Conservation (phyloP, 2,113 vertebrate species). For the Xenus cinereus region DNA sequence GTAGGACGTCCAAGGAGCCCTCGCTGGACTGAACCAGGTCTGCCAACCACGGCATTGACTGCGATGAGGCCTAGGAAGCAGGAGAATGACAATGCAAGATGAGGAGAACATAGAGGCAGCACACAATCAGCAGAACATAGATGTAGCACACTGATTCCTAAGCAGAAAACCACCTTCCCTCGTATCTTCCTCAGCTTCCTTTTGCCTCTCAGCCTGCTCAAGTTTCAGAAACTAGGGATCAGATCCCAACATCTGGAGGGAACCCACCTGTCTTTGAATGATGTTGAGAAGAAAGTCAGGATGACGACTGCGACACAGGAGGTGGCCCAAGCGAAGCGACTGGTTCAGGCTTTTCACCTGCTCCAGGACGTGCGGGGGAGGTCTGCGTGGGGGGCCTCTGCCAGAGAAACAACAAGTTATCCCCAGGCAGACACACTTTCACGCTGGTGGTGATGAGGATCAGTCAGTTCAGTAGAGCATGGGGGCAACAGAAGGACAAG, state of each 20-base stretch:
- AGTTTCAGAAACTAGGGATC: not conserved
- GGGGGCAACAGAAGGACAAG: not conserved
- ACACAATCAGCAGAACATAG: not conserved
- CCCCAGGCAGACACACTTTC: not conserved
- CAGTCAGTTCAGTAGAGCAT: not conserved
- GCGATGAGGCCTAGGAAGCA: constrained; percentile 87
- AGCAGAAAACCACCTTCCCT: not conserved
- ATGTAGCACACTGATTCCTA: not conserved
- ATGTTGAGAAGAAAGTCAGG: constrained; percentile 97
- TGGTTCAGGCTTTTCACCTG: constrained; percentile 95
- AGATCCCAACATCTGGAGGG: not conserved
- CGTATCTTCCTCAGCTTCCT: not conserved
- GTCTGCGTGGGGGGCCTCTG: constrained; percentile 93
- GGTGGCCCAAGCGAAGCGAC: constrained; percentile 91
- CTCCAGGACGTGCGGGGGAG: constrained; percentile 90
- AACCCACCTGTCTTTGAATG: constrained; percentile 94
- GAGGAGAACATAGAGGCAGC: not conserved
- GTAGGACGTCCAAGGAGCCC: constrained; percentile 94
- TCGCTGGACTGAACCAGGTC: constrained; percentile 97
- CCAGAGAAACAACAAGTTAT: not conserved
- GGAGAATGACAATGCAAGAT: not conserved
- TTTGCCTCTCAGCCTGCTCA: not conserved
- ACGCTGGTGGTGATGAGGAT: not conserved
- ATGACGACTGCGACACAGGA: constrained; percentile 92
- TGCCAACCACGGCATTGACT: constrained; percentile 98